Evolutionary conservation across 1,140 invertebrate genomes (phyloP), one percentile per base, ranked within the genome.

Genomic region (Contarinia nasturtii): DNA sequence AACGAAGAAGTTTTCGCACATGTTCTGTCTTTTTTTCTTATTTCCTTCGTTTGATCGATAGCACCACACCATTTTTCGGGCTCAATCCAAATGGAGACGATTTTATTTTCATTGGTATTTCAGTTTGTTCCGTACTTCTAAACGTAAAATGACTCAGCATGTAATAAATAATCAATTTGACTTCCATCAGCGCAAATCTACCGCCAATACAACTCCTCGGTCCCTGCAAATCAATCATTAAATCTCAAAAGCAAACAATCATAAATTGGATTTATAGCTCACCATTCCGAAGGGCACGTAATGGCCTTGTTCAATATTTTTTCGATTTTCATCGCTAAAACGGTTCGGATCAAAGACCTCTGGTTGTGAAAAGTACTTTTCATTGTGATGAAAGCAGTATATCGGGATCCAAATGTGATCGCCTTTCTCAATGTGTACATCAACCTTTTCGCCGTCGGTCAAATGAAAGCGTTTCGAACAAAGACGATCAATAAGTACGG

Each of bases 271-370:
- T n/a, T n/a, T n/a, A n/a, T n/a, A n/a, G n/a, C n/a, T n/a, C n/a
- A n/a, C 69, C 1, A 65, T 19, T 2, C 67, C 66, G 27, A 70
- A 69, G 0, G 64, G 56, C 4, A 67, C 21, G 42, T 61, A 66
- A 0, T 54, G 50, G 21, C 52, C 51, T 5, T 55, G 53, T 33
- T 59, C 54, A 0, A 58, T 42, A 2, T 53, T 49, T 4, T 49
- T 40, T 15, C 61, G 63, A 47, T 67, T 65, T 22, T 69, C 61
- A 2, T 67, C 63, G 0, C 64, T 57, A 49, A 73, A 76, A 8
- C 74, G 50, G 45, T 73, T 68, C 0, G 73, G 74, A 52, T 66
- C 51, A 46, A 74, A 76, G 45, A 56, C 54, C 14, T 68, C 59
- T 1, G 73, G 73, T 11, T 75, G 54, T 0, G 59, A 51, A 33